Evolutionary conservation across 2,797 vertebrate species (phyloP), one percentile per base, ranked within the genome.

Genomic region (Pampus argenteus): DNA sequence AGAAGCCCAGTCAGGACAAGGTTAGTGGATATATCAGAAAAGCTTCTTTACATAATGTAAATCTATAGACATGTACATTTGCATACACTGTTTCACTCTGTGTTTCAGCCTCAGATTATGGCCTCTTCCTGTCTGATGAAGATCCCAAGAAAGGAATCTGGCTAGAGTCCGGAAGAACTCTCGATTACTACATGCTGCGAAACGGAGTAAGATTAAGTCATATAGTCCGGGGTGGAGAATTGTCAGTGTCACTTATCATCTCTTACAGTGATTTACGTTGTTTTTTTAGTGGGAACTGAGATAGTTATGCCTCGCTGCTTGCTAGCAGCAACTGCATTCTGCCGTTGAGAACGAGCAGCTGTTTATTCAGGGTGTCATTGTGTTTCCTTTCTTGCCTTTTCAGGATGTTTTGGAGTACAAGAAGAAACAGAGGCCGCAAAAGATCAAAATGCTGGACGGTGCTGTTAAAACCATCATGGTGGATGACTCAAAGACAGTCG

Each of bases 161-260:
- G 98, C 92, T 99, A 65, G 98, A 99, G 87, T 97, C 98, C 13
- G 98, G 97, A 72, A 96, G 97, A 84, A 98, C 97, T 0, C 92
- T 99, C 93, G 98, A 99, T 93, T 99, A 99, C 88, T 99, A 99
- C 92, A 99, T 99, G 98, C 94, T 99, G 62, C 94, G 98, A 78
- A 99, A 98, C 60, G 98, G 98, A 95, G 98, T 99, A 96, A 71
- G 93, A 78, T 78, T 66, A 81, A 70, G 63, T 87, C 70, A 71
- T 61, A 36, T 38, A 45, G 66, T 83, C 57, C 40, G 14, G 67
- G 81, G 75, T 38, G 67, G 72, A 61, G 76, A 79, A 22, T 52
- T 59, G 60, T 81, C 82, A 49, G 26, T 48, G 78, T 74, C 71
- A 61, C 6, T 81, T 72, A 48, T 66, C 58, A 40, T 78, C 61